Conservation (phyloP, 2,113 vertebrate species). For the Nipponia nippon region DNA sequence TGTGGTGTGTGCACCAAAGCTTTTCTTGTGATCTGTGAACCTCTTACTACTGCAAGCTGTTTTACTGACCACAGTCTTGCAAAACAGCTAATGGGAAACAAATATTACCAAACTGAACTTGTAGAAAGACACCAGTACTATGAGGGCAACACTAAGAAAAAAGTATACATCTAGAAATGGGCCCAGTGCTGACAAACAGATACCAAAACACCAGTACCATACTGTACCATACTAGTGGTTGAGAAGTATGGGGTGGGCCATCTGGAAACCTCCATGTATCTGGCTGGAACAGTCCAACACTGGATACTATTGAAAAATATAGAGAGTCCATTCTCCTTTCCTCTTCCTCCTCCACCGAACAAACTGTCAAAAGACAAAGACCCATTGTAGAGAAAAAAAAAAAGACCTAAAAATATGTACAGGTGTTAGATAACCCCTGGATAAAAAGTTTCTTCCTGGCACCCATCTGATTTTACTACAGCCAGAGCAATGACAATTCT, state of each 20-base stretch:
- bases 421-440: neutral
- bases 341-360: slow-evolving; percentile 50
- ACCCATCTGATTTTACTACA: neutral
- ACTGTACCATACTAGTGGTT: slow-evolving; percentile 55
- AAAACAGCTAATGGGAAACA: neutral
- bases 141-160: neutral
- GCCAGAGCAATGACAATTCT: neutral
- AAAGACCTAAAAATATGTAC: neutral
- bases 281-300: slow-evolving; percentile 47
- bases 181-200: slow-evolving; percentile 39
- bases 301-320: slow-evolving; percentile 51
- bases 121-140: neutral
- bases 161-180: neutral
- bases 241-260: slow-evolving; percentile 53
- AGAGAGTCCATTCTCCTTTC: slow-evolving; percentile 43
- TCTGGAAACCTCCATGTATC: slow-evolving; percentile 48
- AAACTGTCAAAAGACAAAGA: slow-evolving; percentile 58
- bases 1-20: neutral
- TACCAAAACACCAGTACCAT: slow-evolving; percentile 36
- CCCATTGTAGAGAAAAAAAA: slow-evolving; percentile 21
- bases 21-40: neutral
- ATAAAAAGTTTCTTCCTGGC: neutral
- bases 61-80: neutral
- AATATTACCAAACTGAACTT: neutral
- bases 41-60: neutral